Evolutionary conservation across 2,113 vertebrate genomes (phyloP).

Genomic region (Pituophis catenifer): DNA sequence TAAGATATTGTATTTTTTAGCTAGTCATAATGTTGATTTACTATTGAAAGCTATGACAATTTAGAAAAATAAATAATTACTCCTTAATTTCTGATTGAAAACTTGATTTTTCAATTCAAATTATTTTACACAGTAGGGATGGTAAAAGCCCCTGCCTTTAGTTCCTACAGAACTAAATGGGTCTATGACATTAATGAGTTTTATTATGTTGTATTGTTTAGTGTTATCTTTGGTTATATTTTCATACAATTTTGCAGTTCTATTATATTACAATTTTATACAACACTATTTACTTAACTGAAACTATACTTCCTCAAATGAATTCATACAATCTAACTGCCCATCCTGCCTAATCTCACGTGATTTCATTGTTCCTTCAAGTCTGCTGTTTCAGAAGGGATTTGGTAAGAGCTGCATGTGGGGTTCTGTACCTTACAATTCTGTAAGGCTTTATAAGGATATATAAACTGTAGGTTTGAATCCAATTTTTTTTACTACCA

Average conservation of each 20-base stretch:
- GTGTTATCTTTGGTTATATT: neutral
- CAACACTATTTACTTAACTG: neutral
- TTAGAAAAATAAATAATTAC: neutral
- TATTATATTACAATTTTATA: neutral
- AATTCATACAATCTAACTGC: neutral
- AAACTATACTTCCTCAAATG: neutral
- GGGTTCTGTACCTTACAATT: neutral
- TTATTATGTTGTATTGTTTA: neutral
- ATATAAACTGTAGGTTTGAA: neutral
- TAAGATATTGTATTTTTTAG: slow-evolving; percentile 40
- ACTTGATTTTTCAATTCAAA: neutral
- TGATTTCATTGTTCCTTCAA: neutral
- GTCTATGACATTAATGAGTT: neutral
- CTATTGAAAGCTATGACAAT: neutral
- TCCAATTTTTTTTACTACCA: too few relatives aligned
- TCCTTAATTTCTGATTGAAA: too few relatives aligned
- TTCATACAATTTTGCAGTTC: neutral
- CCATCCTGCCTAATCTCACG: neutral
- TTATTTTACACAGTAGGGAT: neutral
- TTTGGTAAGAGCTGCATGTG: neutral
- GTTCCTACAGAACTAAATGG: neutral
- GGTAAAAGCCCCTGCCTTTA: neutral
- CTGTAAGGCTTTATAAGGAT: neutral
- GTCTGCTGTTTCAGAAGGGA: neutral
- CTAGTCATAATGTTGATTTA: slow-evolving; percentile 55